phyloP scores from a whole-genome alignment of 2,113 vertebrate species.

The Trogon surrucura region DNA sequence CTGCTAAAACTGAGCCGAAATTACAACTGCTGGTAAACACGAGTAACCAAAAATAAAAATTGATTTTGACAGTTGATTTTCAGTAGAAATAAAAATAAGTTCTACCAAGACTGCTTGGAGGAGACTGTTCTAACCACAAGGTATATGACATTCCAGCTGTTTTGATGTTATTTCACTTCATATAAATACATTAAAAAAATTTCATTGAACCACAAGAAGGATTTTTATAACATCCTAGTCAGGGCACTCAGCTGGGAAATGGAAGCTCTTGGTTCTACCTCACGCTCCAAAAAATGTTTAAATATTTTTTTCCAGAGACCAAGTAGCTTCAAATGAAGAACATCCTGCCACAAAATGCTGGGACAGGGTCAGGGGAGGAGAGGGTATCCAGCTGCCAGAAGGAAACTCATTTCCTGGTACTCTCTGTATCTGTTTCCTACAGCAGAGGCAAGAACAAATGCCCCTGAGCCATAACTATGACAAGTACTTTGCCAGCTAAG shows the following conservation, averaged over 20 bases:
- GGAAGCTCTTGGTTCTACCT: not conserved
- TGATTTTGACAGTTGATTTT: not conserved
- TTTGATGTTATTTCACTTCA: not conserved
- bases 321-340: not conserved
- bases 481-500: not conserved
- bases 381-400: not conserved
- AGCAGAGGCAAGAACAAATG: not conserved
- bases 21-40: not conserved
- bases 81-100: conserved; percentile 31
- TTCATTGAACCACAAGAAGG: not conserved
- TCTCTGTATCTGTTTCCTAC: not conserved
- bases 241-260: not conserved
- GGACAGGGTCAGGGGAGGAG: fast-evolving
- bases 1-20: not conserved
- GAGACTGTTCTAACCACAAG: not conserved
- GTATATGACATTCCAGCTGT: not conserved
- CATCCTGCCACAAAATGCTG: not conserved
- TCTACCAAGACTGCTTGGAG: not conserved
- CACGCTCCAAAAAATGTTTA: not conserved
- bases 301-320: not conserved
- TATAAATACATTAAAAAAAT: not conserved
- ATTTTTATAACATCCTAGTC: not conserved
- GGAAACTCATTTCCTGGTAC: not conserved
- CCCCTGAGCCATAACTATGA: not conserved
- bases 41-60: conserved; percentile 11